Conservation (phyloP, 2,113 vertebrate genomes). For the Tonatia bakeri region DNA sequence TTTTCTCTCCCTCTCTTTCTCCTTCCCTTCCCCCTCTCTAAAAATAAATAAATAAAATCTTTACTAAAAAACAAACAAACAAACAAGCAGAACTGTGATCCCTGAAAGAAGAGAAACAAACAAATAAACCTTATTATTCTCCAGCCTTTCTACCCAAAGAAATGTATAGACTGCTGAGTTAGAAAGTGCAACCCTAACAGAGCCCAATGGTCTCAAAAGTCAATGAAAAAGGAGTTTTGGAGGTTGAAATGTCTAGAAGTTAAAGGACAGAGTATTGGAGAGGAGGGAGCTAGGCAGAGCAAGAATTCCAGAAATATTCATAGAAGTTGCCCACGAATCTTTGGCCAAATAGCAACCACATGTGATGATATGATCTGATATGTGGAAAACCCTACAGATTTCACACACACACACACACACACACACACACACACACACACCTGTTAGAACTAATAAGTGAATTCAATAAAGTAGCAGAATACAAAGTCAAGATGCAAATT, state of each 20-base stretch:
- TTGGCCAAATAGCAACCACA: neutral
- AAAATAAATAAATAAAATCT: no score
- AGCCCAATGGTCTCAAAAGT: neutral
- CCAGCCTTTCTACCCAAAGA: neutral
- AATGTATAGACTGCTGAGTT: neutral
- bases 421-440: no score
- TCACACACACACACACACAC: neutral
- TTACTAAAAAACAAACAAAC: no score
- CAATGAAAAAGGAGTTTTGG: neutral
- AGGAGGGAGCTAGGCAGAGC: neutral
- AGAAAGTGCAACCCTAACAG: neutral
- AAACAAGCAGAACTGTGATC: no score
- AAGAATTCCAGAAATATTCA: neutral
- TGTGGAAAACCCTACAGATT: neutral
- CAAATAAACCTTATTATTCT: neutral
- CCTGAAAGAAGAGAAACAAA: neutral
- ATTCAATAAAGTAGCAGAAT: neutral
- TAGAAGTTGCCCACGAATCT: neutral
- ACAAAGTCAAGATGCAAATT: neutral
- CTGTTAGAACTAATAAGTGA: neutral
- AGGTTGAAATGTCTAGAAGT: neutral
- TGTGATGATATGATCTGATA: neutral
- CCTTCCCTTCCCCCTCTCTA: no score
- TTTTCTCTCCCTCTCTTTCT: no score
- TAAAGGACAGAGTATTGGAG: neutral